phyloP scores from a whole-genome alignment of 1,140 invertebrate species.

The Cyphomyrmex costatus region DNA sequence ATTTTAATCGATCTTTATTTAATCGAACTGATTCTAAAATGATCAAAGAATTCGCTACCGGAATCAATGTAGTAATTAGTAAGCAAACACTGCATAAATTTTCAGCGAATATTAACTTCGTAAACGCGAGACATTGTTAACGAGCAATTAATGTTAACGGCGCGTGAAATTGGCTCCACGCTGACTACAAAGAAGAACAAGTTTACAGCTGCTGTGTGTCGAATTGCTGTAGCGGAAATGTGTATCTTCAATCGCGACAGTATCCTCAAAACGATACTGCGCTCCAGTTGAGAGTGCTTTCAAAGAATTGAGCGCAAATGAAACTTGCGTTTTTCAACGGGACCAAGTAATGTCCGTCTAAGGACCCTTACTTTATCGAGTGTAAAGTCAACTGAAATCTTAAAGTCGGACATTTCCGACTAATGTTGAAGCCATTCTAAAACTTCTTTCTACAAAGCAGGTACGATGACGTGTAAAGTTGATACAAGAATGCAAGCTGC shows the following conservation, averaged over 20 bases:
- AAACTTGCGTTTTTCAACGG: constrained; percentile 51
- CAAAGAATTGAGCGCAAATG: constrained; percentile 52
- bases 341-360: constrained; percentile 42
- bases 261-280: constrained; percentile 31
- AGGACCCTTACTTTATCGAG: constrained; percentile 24
- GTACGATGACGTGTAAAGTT: neutral
- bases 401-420: constrained; percentile 24
- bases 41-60: no score
- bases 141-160: neutral
- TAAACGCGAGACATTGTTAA: no score
- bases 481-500: neutral
- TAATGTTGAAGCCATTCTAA: constrained; percentile 10
- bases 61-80: no score
- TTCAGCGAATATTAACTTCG: no score
- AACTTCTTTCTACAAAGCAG: constrained; percentile 26
- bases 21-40: no score
- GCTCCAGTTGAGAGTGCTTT: constrained; percentile 26
- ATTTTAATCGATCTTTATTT: no score
- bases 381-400: constrained; percentile 50
- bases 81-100: no score
- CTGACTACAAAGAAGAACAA: neutral
- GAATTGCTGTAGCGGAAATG: neutral
- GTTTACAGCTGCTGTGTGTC: constrained; percentile 33
- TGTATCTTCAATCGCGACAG: constrained; percentile 57
- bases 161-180: constrained; percentile 32